Evolutionary conservation across 2,888 invertebrate genomes (phyloP).

Genomic region (Dermolepida albohirtum): DNA sequence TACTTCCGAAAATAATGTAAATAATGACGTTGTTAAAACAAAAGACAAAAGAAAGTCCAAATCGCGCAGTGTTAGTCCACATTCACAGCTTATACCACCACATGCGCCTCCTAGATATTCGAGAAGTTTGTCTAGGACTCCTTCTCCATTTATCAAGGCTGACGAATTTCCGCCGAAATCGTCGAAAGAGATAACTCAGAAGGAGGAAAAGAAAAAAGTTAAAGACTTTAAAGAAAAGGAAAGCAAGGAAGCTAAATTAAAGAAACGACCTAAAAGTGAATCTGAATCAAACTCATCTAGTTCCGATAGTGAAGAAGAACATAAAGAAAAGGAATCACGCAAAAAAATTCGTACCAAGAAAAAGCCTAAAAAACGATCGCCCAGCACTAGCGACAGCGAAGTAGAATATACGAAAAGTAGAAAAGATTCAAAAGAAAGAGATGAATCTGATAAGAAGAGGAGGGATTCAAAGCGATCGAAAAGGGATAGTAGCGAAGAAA

Average conservation of each 20-base stretch:
- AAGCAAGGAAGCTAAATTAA: slow-evolving; percentile 53
- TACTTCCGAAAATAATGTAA: slow-evolving; percentile 52
- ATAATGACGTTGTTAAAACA: slow-evolving; percentile 52
- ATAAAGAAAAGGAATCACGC: slow-evolving; percentile 57
- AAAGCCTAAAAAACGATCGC: slow-evolving; percentile 66
- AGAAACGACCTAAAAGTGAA: slow-evolving; percentile 61
- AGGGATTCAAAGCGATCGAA: slow-evolving; percentile 60
- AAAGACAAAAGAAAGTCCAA: slow-evolving; percentile 59
- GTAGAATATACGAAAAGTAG: slow-evolving; percentile 66
- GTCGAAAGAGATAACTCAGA: slow-evolving; percentile 57
- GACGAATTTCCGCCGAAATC: slow-evolving; percentile 69
- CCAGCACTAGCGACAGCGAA: slow-evolving; percentile 66
- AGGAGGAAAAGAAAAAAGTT: slow-evolving; percentile 66
- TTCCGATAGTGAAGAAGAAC: slow-evolving; percentile 61
- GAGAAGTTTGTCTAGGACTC: slow-evolving; percentile 84
- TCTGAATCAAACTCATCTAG: slow-evolving; percentile 62
- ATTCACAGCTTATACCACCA: slow-evolving; percentile 61
- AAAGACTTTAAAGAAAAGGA: slow-evolving; percentile 57
- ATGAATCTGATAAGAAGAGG: slow-evolving; percentile 28
- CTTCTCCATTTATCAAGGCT: slow-evolving; percentile 84
- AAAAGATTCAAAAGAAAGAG: slow-evolving; percentile 54
- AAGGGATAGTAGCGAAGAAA: slow-evolving; percentile 67
- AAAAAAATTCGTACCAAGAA: slow-evolving; percentile 60
- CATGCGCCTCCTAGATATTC: slow-evolving; percentile 70
- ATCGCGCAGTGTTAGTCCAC: slow-evolving; percentile 61